Conservation (phyloP, 2,113 vertebrate genomes). For the Hippocampus barbouri region DNA sequence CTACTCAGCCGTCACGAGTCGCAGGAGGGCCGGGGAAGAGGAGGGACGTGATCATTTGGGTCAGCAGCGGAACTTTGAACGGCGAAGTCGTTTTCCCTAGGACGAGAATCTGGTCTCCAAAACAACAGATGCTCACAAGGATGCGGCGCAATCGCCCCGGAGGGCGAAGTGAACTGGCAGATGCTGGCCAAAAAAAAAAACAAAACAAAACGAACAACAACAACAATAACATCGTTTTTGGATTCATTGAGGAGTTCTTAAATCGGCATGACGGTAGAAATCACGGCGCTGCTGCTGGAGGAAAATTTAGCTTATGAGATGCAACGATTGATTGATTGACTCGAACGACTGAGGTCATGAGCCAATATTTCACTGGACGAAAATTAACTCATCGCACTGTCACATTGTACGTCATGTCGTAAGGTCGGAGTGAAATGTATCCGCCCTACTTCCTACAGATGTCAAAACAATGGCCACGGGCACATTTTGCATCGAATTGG, state of each 20-base stretch:
- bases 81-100: slow-evolving; percentile 18
- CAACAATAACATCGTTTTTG: slow-evolving; percentile 27
- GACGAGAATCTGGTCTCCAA: slow-evolving; percentile 43
- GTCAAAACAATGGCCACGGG: slow-evolving; percentile 66
- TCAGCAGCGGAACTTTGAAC: not conserved
- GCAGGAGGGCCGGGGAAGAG: slow-evolving; percentile 26
- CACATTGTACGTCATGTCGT: no score
- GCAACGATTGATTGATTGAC: no score
- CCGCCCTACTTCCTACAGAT: slow-evolving; percentile 50
- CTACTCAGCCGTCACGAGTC: slow-evolving; percentile 14
- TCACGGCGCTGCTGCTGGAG: not conserved
- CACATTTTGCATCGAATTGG: slow-evolving; percentile 60
- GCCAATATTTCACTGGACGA: no score
- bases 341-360: no score
- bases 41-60: slow-evolving; percentile 5
- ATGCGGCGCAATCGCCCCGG: slow-evolving; percentile 40
- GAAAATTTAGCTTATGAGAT: no score
- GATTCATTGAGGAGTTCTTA: slow-evolving; percentile 34
- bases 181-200: slow-evolving; percentile 63
- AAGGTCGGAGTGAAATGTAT: slow-evolving; percentile 8
- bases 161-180: slow-evolving; percentile 67
- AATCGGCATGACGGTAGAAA: slow-evolving; percentile 6
- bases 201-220: slow-evolving; percentile 16
- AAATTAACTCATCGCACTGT: no score
- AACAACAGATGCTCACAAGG: slow-evolving; percentile 72